phyloP scores from a whole-genome alignment of 2,797 vertebrate species.

The Schizopygopsis pylzovi region DNA sequence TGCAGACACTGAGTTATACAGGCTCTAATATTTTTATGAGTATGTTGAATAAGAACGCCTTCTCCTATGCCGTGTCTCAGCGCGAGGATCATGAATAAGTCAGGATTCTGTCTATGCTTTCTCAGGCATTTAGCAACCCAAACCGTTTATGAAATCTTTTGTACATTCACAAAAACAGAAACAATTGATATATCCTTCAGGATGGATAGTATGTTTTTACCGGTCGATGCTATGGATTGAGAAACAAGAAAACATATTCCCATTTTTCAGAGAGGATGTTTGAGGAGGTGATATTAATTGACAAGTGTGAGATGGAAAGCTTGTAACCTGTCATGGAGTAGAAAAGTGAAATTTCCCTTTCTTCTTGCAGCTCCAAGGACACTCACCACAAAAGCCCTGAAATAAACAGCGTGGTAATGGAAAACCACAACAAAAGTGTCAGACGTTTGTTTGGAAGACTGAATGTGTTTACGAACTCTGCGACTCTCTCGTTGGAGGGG shows the following conservation, averaged over 20 bases:
- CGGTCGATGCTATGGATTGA: background rate
- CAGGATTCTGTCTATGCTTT: conserved; percentile 16
- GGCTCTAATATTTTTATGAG: conserved; percentile 39
- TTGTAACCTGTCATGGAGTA: conserved; percentile 28
- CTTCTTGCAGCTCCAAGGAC: conserved; percentile 30
- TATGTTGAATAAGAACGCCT: conserved; percentile 21
- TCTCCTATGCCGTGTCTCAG: conserved; percentile 25
- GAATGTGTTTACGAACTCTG: conserved; percentile 25
- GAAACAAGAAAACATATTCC: conserved; percentile 15
- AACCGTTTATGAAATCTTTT: conserved; percentile 26
- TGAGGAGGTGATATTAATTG: conserved; percentile 33
- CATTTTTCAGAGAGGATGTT: conserved; percentile 30
- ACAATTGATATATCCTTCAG: conserved; percentile 28
- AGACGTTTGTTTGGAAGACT: conserved; percentile 10
- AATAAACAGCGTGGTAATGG: conserved; percentile 33
- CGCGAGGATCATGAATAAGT: conserved; percentile 25
- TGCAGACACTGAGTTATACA: conserved; percentile 31
- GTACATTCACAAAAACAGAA: background rate
- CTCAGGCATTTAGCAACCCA: conserved; percentile 23
- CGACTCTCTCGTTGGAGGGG: conserved; percentile 4
- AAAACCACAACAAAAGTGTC: conserved; percentile 13
- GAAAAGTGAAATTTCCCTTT: conserved; percentile 38
- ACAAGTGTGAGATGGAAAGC: conserved; percentile 41
- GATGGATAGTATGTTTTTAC: conserved; percentile 15
- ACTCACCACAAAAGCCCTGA: conserved; percentile 3